These are phyloP conservation scores for Archivesica marissinica DNA, from an alignment of 1,140 invertebrate species.

Conservation along the genomic window DNA sequence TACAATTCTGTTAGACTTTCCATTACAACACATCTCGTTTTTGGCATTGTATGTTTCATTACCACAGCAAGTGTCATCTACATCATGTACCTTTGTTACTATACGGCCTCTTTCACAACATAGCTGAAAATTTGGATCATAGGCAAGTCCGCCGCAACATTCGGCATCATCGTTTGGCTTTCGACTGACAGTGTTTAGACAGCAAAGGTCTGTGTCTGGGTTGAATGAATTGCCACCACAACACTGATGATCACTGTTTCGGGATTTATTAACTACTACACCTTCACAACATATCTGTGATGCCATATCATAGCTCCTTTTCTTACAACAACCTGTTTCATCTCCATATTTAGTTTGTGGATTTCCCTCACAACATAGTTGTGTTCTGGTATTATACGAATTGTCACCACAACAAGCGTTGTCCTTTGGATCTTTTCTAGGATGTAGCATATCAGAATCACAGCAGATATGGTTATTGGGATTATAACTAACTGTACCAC, in stretches of 20 bases:
- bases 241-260: constrained; percentile 10
- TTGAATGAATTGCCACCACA: constrained; percentile 7
- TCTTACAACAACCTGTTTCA: constrained; percentile 20
- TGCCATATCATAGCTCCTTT: constrained; percentile 8
- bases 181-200: neutral
- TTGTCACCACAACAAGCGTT: constrained; percentile 22
- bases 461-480: neutral
- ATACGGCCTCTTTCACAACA: constrained; percentile 8
- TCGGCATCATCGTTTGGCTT: neutral
- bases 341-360: neutral
- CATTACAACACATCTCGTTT: constrained; percentile 29
- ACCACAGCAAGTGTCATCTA: constrained; percentile 38
- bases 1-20: neutral
- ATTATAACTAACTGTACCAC: constrained; percentile 23
- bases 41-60: constrained; percentile 17
- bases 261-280: neutral
- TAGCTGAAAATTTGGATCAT: neutral
- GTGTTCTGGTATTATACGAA: constrained; percentile 6
- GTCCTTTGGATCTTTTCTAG: neutral
- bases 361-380: constrained; percentile 17
- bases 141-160: constrained; percentile 14
- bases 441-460: neutral
- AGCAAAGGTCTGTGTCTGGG: constrained; percentile 28
- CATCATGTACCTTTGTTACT: neutral
- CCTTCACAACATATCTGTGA: constrained; percentile 28